Conservation (phyloP, 2,797 vertebrate species). For the Leptodactylus fallax region DNA sequence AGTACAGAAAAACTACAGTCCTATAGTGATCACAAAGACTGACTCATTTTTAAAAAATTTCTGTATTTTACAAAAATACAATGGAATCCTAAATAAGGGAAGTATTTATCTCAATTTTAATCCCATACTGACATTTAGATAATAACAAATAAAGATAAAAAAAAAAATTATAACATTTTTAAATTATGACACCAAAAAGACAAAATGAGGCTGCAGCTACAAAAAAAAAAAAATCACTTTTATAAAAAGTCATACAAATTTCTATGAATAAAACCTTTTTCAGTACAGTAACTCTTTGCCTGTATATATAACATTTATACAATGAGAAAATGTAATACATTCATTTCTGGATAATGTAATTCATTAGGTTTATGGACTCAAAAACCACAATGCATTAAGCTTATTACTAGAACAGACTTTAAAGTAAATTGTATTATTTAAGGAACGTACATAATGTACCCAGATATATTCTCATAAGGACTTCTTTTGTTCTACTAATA, state of each 20-base stretch:
- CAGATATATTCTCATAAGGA: neutral
- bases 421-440: constrained; percentile 6
- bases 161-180: neutral
- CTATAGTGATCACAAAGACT: too few species aligned
- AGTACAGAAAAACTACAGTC: too few species aligned
- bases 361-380: neutral
- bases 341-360: constrained; percentile 6
- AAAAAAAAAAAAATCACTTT: too few species aligned
- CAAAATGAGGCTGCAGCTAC: too few species aligned
- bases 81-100: too few species aligned
- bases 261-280: neutral
- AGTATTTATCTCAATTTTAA: too few species aligned
- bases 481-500: neutral
- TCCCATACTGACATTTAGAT: too few species aligned
- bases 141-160: too few species aligned
- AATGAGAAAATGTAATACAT: neutral
- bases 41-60: too few species aligned
- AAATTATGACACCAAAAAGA: too few species aligned
- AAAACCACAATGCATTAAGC: constrained; percentile 25
- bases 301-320: neutral
- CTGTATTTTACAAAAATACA: too few species aligned
- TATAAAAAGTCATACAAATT: neutral
- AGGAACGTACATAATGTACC: neutral
- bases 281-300: neutral
- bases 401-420: constrained; percentile 8